Evolutionary conservation across 2,797 vertebrate genomes (phyloP).

Genomic region (Harpagifer antarcticus): DNA sequence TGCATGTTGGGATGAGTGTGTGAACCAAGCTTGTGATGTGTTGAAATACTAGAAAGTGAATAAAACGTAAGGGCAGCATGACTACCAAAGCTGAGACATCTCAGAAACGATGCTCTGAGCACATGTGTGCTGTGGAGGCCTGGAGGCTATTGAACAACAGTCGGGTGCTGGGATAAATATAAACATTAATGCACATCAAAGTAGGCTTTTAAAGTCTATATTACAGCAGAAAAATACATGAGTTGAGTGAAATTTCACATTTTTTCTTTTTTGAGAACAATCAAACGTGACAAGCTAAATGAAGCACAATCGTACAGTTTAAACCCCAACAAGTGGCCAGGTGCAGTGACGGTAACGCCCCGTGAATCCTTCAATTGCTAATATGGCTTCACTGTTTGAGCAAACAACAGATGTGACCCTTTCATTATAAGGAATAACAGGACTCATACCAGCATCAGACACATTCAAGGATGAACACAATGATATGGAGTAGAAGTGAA

Average conservation of each 20-base stretch:
- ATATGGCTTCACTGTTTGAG: constrained; percentile 73
- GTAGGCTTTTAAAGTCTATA: constrained; percentile 62
- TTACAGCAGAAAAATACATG: constrained; percentile 74
- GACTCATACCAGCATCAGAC: constrained; percentile 59
- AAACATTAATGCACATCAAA: constrained; percentile 71
- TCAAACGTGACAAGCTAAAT: constrained; percentile 39
- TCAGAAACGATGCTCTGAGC: constrained; percentile 31
- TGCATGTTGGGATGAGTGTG: constrained; percentile 21
- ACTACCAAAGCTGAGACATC: constrained; percentile 19
- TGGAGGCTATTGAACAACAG: constrained; percentile 54
- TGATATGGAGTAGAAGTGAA: constrained; percentile 56
- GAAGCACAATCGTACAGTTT: constrained; percentile 52
- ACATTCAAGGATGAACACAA: constrained; percentile 71
- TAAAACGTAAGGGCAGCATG: constrained; percentile 12
- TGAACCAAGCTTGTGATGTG: constrained; percentile 25
- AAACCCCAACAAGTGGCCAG: constrained; percentile 27
- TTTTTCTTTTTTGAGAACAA: constrained; percentile 55
- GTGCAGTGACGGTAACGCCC: constrained; percentile 17
- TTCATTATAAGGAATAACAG: constrained; percentile 42
- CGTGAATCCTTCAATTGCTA: constrained; percentile 55
- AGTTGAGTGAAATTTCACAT: constrained; percentile 64
- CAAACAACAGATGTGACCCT: constrained; percentile 50
- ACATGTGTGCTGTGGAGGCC: constrained; percentile 38
- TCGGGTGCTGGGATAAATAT: constrained; percentile 67
- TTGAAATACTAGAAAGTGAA: neutral